These are phyloP conservation scores for Carassius gibelio DNA, from an alignment of 2,113 vertebrate genomes.

Conservation along the genomic window DNA sequence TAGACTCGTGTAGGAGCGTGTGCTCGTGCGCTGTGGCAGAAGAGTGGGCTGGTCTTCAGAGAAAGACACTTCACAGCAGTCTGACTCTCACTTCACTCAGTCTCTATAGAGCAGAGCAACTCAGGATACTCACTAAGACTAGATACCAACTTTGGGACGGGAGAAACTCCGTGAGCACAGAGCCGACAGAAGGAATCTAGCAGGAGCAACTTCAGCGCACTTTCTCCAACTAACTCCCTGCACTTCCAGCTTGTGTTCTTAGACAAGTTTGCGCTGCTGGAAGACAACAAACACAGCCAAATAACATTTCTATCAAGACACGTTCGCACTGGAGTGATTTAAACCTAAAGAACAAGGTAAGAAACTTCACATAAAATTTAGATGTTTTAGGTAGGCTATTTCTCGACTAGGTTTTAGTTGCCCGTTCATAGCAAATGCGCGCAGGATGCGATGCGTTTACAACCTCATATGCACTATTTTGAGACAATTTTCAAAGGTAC, in stretches of 20 bases:
- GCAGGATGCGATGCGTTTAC: neutral
- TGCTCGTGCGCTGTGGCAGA: slow-evolving; percentile 32
- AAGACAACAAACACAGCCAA: neutral
- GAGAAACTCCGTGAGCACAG: slow-evolving; percentile 45
- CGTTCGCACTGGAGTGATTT: slow-evolving; percentile 30
- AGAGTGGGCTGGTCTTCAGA: slow-evolving; percentile 74
- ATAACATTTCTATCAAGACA: slow-evolving; percentile 6
- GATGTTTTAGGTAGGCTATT: neutral
- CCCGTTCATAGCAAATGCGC: neutral
- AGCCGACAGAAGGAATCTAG: slow-evolving; percentile 65
- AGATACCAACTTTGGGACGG: slow-evolving; percentile 52
- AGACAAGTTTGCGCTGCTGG: slow-evolving; percentile 34
- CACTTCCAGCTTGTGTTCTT: neutral
- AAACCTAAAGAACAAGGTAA: slow-evolving; percentile 29
- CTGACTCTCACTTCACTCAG: slow-evolving; percentile 72
- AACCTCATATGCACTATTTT: neutral
- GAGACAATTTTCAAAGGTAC: slow-evolving; percentile 5
- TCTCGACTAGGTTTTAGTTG: neutral
- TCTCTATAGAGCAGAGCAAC: slow-evolving; percentile 72
- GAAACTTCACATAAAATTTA: neutral
- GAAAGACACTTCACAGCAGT: slow-evolving; percentile 69
- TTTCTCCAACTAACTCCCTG: slow-evolving; percentile 23
- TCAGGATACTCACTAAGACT: slow-evolving; percentile 67
- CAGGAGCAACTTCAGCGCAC: slow-evolving; percentile 63
- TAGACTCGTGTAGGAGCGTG: slow-evolving; percentile 12